Conservation (phyloP, 2,113 vertebrate species). For the Martes martes region DNA sequence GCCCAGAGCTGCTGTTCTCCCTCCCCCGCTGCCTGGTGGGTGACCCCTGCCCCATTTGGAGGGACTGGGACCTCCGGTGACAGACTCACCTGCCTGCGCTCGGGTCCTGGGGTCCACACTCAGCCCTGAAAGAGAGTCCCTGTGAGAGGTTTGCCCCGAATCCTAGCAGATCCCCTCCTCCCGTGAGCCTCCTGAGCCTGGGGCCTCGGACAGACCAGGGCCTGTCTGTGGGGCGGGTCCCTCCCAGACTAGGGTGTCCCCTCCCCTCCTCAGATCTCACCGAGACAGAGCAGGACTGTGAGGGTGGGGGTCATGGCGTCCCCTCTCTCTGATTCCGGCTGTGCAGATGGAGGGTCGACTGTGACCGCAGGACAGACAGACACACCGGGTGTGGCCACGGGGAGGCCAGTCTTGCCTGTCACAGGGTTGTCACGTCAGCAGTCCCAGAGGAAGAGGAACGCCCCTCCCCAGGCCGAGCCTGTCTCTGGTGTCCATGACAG, state of each 20-base stretch:
- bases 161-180: too few species aligned
- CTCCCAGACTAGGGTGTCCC: too few species aligned
- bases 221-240: too few species aligned
- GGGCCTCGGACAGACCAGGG: too few species aligned
- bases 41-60: too few species aligned
- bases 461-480: background rate
- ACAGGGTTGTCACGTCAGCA: background rate
- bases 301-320: background rate
- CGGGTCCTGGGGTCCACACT: rapidly evolving
- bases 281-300: background rate
- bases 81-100: background rate
- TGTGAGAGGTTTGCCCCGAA: too few species aligned
- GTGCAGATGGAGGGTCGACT: background rate
- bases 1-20: background rate
- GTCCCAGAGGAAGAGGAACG: background rate
- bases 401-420: background rate
- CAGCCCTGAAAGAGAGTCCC: background rate
- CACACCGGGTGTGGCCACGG: background rate
- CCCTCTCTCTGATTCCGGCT: background rate
- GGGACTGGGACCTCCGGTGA: too few species aligned
- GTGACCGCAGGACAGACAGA: background rate
- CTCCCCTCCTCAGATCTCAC: background rate
- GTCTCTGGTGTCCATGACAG: background rate
- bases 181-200: too few species aligned
- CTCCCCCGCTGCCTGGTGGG: rapidly evolving